Percentiles rank a stretch among this genome's conserved stretches.
phyloP scores from a whole-genome alignment of 1,140 invertebrate species.

The Drosophila gunungcola region DNA sequence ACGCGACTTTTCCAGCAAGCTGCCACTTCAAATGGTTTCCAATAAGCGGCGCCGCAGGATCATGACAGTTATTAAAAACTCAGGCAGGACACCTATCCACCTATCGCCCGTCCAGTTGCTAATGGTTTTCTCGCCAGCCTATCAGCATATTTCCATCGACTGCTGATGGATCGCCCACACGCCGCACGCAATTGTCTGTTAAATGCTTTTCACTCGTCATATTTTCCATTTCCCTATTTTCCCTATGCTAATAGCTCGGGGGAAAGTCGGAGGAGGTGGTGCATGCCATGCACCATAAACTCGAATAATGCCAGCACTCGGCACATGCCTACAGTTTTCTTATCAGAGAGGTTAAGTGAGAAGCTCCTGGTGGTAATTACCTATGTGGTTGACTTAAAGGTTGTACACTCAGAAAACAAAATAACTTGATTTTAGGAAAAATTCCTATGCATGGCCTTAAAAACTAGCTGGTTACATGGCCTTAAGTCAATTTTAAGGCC shows the following conservation, averaged over 20 bases:
- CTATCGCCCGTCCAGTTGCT: constrained; percentile 17
- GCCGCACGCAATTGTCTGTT: constrained; percentile 56
- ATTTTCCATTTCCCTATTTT: constrained; percentile 20
- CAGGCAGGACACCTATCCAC: constrained; percentile 10
- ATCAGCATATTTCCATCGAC: constrained; percentile 60
- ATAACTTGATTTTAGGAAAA: too few species aligned
- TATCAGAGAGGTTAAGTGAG: constrained; percentile 21
- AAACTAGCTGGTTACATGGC: too few species aligned
- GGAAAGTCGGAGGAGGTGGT: constrained; percentile 19
- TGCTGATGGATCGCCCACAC: constrained; percentile 44
- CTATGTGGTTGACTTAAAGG: constrained; percentile 11
- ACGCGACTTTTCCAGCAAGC: constrained; percentile 58
- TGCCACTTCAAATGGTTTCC: constrained; percentile 44
- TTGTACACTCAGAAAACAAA: too few species aligned
- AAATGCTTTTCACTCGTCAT: constrained; percentile 49
- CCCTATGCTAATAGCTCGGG: constrained; percentile 55
- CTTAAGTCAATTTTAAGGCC: too few species aligned
- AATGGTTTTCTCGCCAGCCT: constrained; percentile 74
- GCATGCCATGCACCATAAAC: constrained; percentile 47
- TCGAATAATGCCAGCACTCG: constrained; percentile 44
- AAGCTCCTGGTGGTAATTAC: constrained; percentile 13
- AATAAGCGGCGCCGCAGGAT: constrained; percentile 63
- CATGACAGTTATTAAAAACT: constrained; percentile 65
- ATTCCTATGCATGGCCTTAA: too few species aligned
- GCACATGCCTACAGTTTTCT: constrained; percentile 29